Base-by-base conservation (phyloP, 2,113 vertebrate species). In the Embiotoca jacksoni region DNA sequence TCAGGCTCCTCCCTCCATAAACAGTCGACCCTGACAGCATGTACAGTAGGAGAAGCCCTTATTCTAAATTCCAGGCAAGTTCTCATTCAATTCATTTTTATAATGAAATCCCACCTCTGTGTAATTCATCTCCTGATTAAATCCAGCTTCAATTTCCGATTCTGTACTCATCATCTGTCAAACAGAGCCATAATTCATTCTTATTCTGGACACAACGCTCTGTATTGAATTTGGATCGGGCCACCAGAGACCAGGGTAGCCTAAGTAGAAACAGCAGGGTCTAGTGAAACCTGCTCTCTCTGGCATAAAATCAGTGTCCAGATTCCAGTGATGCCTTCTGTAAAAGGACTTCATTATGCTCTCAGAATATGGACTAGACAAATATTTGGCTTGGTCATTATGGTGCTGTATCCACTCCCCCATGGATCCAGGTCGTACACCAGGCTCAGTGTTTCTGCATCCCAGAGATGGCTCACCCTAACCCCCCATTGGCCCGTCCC, bases 341-440 rank as follows among this genome's bases (percentile, higher is more conserved):
- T 93, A 91, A 92, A 93, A 92, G 89, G 86, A 91, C 82, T 92
- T 92, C 91, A 93, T 93, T 93, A 93, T 93, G 86, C 90, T 89
- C 82, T 81, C 86, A 86, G 89, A 92, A 90, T 93, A 91, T 87
- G 83, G 83, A 91, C 88, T 91, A 91, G 85, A 92, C 88, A 91
- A 93, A 93, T 93, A 93, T 93, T 93, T 92, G 85, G 86, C 91
- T 92, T 92, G 91, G 92, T 93, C 91, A 93, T 93, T 92, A 92
- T 92, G 90, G 89, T 92, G 90, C 87, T 77, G 84, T 82, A 74
- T 83, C 89, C 90, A 84, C 85, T 83, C 83, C 89, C 80, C 55
- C 53, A 35, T 68, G 79, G 85, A 88, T 86, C 73, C 65, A 72
- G 72, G 68, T 91, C 46, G 72, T 75, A 92, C 90, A 91, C 91